phyloP scores from a whole-genome alignment of 2,113 vertebrate genomes.

The Pluvialis apricaria region DNA sequence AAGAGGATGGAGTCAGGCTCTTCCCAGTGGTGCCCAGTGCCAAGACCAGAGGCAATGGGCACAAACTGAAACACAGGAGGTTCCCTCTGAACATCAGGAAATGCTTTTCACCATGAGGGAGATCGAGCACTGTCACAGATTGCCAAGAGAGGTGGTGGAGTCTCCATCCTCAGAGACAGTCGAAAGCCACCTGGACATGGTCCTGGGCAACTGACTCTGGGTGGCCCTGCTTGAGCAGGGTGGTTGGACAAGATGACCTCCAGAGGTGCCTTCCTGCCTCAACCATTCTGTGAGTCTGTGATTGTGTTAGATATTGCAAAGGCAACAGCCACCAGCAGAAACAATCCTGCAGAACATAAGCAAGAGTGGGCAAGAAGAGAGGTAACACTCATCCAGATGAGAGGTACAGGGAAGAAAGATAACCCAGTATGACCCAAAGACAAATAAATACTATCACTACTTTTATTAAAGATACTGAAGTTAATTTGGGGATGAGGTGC shows the following conservation, averaged over 20 bases:
- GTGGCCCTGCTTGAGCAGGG: background rate
- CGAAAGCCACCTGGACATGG: background rate
- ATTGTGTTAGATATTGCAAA: background rate
- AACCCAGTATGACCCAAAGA: background rate
- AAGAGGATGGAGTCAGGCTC: background rate
- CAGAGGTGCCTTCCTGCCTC: background rate
- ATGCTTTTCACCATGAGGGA: background rate
- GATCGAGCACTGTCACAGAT: background rate
- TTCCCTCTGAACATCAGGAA: background rate
- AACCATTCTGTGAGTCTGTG: background rate
- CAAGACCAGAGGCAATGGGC: background rate
- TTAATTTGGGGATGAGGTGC: background rate
- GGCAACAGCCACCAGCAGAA: background rate
- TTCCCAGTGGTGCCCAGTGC: background rate
- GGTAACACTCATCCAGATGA: background rate
- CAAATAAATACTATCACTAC: background rate
- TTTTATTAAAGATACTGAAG: background rate
- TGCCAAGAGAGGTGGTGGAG: background rate
- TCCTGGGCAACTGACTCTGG: background rate
- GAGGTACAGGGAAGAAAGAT: background rate
- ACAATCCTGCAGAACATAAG: background rate
- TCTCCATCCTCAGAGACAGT: background rate
- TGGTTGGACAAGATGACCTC: background rate
- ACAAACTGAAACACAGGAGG: background rate
- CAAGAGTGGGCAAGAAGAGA: background rate